A percentile compares a stretch with the other conserved stretches of the same genome.
Evolutionary conservation across 2,113 vertebrate species (phyloP).

Genomic region (Lamprotornis superbus): DNA sequence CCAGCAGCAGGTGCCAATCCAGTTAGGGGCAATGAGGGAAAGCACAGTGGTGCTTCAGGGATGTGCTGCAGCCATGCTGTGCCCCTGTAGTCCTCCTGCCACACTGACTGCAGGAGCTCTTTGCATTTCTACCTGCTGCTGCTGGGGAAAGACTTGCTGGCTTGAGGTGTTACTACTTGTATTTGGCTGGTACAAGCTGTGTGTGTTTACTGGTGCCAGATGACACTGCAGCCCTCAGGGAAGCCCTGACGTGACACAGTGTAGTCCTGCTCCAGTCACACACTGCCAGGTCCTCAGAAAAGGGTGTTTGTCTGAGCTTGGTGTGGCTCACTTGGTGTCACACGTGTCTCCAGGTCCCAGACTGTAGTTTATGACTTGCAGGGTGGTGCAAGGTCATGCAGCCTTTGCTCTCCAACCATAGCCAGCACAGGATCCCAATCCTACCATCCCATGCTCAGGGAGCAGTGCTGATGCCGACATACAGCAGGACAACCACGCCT

Average conservation of each 20-base stretch:
- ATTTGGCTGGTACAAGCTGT: background rate
- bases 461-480: background rate
- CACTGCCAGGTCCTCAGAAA: background rate
- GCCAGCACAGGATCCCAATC: background rate
- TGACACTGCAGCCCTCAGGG: no score
- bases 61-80: background rate
- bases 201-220: background rate
- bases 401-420: background rate
- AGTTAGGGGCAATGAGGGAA: rapidly evolving
- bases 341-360: background rate
- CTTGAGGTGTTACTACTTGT: background rate
- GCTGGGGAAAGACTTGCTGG: background rate
- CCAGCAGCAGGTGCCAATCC: background rate
- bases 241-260: rapidly evolving
- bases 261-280: background rate
- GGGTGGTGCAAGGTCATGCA: background rate
- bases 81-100: no score
- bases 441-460: rapidly evolving
- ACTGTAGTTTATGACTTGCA: background rate
- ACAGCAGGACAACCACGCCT: background rate
- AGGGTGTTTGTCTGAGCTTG: background rate
- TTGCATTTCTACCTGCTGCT: background rate
- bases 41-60: rapidly evolving
- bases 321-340: background rate
- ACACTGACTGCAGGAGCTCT: background rate